Conservation (phyloP, 2,888 invertebrate species). For the Slavum lentiscoides region DNA sequence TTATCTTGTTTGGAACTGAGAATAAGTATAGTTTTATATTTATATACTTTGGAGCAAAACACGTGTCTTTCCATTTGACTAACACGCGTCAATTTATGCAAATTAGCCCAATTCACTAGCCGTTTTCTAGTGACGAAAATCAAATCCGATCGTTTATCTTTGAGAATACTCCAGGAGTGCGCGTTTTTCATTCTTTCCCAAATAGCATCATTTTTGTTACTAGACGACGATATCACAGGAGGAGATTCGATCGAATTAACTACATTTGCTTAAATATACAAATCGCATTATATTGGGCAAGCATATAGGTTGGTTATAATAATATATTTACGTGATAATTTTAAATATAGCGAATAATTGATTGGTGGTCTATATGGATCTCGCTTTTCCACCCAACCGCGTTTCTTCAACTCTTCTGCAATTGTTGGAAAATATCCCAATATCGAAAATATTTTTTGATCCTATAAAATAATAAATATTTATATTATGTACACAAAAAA, state of each 20-base stretch:
- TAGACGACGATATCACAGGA: background rate
- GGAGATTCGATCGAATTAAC: constrained; percentile 36
- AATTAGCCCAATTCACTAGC: constrained; percentile 11
- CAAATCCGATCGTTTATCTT: constrained; percentile 33
- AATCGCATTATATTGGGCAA: background rate
- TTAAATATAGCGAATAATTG: constrained; percentile 19
- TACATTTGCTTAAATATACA: constrained; percentile 1
- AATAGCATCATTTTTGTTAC: background rate
- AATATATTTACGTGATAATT: constrained; percentile 43
- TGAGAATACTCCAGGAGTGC: constrained; percentile 31
- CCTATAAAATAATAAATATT: constrained; percentile 55
- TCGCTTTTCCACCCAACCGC: constrained; percentile 77
- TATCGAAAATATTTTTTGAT: constrained; percentile 58
- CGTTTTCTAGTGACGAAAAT: constrained; percentile 39
- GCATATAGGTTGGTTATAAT: background rate
- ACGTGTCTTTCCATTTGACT: constrained; percentile 23
- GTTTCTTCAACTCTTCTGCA: constrained; percentile 67
- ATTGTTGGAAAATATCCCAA: constrained; percentile 62
- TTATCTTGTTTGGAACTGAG: too few species aligned
- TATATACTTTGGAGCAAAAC: background rate
- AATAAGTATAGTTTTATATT: background rate
- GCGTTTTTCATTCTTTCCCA: constrained; percentile 17
- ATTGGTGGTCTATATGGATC: constrained; percentile 49
- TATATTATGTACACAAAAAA: background rate
- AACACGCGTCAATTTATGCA: constrained; percentile 14